Base-by-base conservation (phyloP, 35 echinoderm and acorn worm species). In the Amphiura filiformis region DNA sequence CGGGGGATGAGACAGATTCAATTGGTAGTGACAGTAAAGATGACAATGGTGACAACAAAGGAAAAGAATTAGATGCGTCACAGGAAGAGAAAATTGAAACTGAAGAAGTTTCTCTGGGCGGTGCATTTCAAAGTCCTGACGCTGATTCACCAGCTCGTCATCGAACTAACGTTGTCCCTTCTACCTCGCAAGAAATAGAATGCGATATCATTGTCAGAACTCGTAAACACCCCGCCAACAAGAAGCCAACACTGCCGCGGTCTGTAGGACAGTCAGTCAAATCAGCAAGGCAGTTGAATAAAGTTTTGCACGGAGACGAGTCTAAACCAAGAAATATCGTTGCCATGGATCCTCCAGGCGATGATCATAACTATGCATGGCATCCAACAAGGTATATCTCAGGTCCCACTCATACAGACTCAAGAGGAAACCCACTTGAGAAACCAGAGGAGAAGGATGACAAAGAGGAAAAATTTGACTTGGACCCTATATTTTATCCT, bases 351-450 rank as follows among this genome's bases (percentile, higher is more conserved):
- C 82, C 87, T 0, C 94, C 94, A 30, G 75, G 84, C 42, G 37
- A 81, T 40, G 94, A 96, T 77, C 94, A 96, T 75, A 96, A 81
- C 75, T 96, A 96, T 80, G 91, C 94, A n/a, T 89, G 49, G 34
- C 83, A 64, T 70, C 47, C 86, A 30, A 87, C 89, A 31, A 47
- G 77, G 75, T 18, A 52, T 33, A 78, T 77, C 47, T 17, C 64
- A 0, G 77, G 32, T 2, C 42, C 56, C 52, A 37, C 90, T 57
- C 93, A 95, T 77, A 84, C 86, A 0, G 89, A 95, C 80, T 92
- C 94, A 15, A 35, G 80, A 13, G 94, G 94, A 31, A 57, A 76
- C 36, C 86, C 86, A 0, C 86, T 84, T 3, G 81, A 83, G 7
- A 77, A 85, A 49, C 94, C 94, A 9, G 47, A 70, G n/a, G 80